These are phyloP conservation scores for Bufotes viridis DNA, from an alignment of 2,797 vertebrate species.

Conservation along the genomic window DNA sequence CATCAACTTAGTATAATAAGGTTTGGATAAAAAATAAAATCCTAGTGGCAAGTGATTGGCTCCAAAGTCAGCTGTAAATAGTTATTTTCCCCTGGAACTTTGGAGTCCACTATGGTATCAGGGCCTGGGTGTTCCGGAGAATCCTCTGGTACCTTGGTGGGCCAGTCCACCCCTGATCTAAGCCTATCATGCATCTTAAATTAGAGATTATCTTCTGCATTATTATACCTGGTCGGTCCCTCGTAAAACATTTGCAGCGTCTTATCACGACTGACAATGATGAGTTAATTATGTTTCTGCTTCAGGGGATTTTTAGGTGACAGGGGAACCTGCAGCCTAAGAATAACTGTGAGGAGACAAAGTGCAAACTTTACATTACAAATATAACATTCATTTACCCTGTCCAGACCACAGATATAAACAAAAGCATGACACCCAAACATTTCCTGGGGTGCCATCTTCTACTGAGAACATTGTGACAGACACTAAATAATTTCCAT, in stretches of 20 bases:
- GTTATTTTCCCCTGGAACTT: too few species aligned
- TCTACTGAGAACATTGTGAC: too few species aligned
- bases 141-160: too few species aligned
- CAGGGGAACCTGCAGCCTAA: background rate
- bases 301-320: background rate
- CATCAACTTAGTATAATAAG: too few species aligned
- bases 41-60: too few species aligned
- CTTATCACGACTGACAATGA: slow-evolving; percentile 68
- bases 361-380: background rate
- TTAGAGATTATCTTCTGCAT: background rate
- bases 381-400: background rate
- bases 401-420: background rate
- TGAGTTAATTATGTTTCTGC: slow-evolving; percentile 42
- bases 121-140: too few species aligned
- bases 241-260: slow-evolving; percentile 65
- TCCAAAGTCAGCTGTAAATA: too few species aligned
- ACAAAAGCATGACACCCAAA: background rate
- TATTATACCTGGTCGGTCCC: slow-evolving; percentile 63
- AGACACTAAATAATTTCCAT: too few species aligned
- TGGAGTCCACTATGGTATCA: too few species aligned
- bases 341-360: background rate
- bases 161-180: too few species aligned
- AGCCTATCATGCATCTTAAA: background rate
- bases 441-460: background rate
- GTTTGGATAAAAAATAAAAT: too few species aligned